Evolutionary conservation across 2,113 vertebrate species (phyloP).

Genomic region (Piprites chloris): DNA sequence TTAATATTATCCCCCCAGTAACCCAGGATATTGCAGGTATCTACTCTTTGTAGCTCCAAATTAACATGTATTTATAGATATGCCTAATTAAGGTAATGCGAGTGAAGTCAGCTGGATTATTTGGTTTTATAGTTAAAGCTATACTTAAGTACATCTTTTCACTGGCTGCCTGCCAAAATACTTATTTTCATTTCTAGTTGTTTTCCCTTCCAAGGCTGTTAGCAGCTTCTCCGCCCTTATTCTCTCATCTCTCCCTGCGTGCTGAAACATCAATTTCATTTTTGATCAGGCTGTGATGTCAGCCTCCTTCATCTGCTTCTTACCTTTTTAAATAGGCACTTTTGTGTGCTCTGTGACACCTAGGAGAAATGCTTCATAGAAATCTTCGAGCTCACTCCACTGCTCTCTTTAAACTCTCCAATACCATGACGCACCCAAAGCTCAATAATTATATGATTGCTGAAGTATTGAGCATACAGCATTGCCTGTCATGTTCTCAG

Average conservation of each 20-base stretch:
- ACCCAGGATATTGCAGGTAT: background rate
- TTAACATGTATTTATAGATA: background rate
- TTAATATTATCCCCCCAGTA: background rate
- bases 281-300: background rate
- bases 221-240: background rate
- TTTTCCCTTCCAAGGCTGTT: background rate
- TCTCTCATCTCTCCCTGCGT: background rate
- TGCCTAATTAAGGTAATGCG: background rate
- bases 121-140: background rate
- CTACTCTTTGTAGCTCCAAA: background rate
- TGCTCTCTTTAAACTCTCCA: background rate
- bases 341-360: background rate
- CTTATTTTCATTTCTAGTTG: background rate
- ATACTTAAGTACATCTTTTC: background rate
- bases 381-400: background rate
- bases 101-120: background rate
- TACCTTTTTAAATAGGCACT: background rate
- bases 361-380: background rate
- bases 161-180: background rate
- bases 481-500: background rate
- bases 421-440: accelerated
- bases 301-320: background rate
- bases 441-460: background rate
- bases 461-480: background rate
- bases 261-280: background rate